Evolutionary conservation across 2,113 vertebrate genomes (phyloP).

Genomic region (Ciconia maguari): DNA sequence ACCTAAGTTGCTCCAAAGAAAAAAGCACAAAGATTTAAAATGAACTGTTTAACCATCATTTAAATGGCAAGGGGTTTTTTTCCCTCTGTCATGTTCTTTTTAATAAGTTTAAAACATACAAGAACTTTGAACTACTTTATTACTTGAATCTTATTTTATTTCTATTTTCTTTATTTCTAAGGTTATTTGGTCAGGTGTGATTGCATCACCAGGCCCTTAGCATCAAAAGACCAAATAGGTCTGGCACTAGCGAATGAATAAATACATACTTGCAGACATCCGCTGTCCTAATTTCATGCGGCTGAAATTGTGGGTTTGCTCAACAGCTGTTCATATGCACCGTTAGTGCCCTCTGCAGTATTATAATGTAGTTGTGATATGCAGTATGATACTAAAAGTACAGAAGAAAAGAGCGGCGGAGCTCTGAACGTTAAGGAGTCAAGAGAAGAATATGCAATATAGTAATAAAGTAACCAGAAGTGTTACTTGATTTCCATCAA

Average conservation of each 20-base stretch:
- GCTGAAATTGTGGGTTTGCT: neutral
- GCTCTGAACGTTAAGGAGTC: neutral
- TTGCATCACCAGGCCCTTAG: neutral
- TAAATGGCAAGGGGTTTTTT: neutral
- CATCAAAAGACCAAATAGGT: neutral
- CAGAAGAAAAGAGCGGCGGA: neutral
- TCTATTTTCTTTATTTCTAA: neutral
- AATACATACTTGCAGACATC: neutral
- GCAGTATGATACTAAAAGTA: neutral
- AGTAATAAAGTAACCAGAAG: neutral
- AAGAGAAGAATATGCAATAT: neutral
- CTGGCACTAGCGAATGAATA: neutral
- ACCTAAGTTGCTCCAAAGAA: neutral
- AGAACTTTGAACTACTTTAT: neutral
- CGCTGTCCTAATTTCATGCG: neutral
- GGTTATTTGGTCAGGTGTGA: neutral
- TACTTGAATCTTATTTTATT: neutral
- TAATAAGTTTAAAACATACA: neutral
- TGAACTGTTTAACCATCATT: neutral
- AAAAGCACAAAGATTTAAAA: neutral
- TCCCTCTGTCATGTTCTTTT: neutral
- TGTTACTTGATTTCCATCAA: neutral
- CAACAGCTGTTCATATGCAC: conserved; percentile 12
- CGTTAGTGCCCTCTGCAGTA: conserved; percentile 72
- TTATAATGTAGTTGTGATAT: neutral